phyloP scores from a whole-genome alignment of 2,113 vertebrate species.

The Rallus limicola region DNA sequence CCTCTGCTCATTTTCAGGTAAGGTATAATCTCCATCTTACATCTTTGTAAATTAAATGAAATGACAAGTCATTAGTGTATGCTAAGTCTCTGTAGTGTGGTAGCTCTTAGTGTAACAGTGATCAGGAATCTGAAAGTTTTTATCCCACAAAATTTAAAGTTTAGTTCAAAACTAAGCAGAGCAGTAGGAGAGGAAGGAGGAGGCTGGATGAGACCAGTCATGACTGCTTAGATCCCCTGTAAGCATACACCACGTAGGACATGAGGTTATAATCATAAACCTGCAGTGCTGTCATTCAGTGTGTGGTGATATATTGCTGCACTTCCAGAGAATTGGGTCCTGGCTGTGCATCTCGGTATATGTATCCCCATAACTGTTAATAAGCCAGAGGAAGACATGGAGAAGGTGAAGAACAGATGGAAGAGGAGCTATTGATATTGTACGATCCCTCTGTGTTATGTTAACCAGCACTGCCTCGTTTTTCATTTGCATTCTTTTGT shows the following conservation, averaged over 20 bases:
- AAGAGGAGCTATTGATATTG: not conserved
- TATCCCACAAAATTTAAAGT: not conserved
- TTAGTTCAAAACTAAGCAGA: not conserved
- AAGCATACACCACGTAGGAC: accelerated
- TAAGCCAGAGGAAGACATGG: not conserved
- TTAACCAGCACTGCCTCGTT: not conserved
- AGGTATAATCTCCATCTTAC: not conserved
- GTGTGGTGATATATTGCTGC: not conserved
- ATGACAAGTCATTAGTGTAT: not conserved
- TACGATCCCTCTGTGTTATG: not conserved
- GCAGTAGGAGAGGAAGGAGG: not conserved
- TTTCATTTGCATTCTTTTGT: not conserved
- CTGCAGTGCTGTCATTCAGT: not conserved
- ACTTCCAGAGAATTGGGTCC: not conserved
- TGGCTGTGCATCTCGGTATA: accelerated
- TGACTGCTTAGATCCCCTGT: not conserved
- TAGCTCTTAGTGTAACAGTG: not conserved
- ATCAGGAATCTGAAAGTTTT: not conserved
- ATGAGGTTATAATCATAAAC: accelerated
- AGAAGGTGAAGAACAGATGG: not conserved
- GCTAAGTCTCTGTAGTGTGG: not conserved
- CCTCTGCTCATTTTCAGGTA: not conserved
- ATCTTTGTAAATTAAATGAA: not conserved
- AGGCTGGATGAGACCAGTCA: accelerated
- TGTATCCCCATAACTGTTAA: not conserved